Evolutionary conservation across 2,113 vertebrate genomes (phyloP).

Genomic region (Danio rerio): DNA sequence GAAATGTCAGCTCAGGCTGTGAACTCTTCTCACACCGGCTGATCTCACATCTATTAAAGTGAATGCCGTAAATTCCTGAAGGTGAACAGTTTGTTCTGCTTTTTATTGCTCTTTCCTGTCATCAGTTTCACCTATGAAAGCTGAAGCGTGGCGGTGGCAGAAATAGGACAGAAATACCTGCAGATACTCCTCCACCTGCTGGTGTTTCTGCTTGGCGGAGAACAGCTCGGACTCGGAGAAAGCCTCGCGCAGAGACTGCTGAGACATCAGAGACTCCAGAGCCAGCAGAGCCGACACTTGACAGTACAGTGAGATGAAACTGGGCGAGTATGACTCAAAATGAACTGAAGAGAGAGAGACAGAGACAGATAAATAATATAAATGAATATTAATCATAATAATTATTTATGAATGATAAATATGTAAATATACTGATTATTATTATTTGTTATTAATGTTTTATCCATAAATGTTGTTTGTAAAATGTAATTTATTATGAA

Average conservation of each 20-base stretch:
- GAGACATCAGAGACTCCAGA: constrained; percentile 89
- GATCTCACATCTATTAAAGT: background rate
- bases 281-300: constrained; percentile 86
- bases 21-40: background rate
- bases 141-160: background rate
- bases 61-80: background rate
- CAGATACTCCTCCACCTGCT: constrained; percentile 86
- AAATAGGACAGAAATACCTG: constrained; percentile 76
- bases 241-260: constrained; percentile 89
- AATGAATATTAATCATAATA: too few relatives aligned
- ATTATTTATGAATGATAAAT: too few relatives aligned
- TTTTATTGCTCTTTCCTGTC: constrained; percentile 15
- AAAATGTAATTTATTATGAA: too few relatives aligned
- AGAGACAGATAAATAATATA: background rate
- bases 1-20: background rate
- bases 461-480: too few relatives aligned
- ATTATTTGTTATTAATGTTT: too few relatives aligned
- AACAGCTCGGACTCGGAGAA: constrained; percentile 86
- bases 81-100: constrained; percentile 34
- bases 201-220: constrained; percentile 86
- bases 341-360: constrained; percentile 75
- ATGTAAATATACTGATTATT: too few relatives aligned
- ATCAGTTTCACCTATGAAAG: constrained; percentile 25
- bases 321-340: constrained; percentile 84
- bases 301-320: constrained; percentile 89